Evolutionary conservation across 2,797 vertebrate species (phyloP).

Genomic region (Urosaurus nigricauda): DNA sequence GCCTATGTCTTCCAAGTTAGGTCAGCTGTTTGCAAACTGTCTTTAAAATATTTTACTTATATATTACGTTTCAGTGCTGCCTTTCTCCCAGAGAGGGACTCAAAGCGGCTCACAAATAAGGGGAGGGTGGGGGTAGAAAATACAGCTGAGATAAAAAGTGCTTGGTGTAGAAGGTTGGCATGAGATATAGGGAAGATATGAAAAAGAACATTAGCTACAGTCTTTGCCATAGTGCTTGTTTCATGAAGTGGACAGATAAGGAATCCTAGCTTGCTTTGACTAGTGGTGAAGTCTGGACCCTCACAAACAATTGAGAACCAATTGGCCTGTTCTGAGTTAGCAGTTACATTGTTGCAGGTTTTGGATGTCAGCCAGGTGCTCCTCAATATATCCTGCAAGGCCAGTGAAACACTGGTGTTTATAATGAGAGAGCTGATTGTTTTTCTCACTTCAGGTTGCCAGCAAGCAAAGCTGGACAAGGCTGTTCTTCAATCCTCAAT

Average conservation of each 20-base stretch:
- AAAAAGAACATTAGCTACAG: constrained; percentile 70
- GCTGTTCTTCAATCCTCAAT: constrained; percentile 44
- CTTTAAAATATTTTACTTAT: too few species aligned
- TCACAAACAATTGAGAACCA: constrained; percentile 41
- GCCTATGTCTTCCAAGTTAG: neutral
- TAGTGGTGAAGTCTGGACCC: constrained; percentile 52
- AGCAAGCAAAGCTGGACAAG: constrained; percentile 15
- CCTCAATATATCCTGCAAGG: constrained; percentile 50
- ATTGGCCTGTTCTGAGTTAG: constrained; percentile 52
- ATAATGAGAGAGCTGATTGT: constrained; percentile 51
- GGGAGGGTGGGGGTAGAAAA: too few species aligned
- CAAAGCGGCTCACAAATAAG: too few species aligned
- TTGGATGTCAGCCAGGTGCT: constrained; percentile 54
- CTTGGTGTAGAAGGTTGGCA: constrained; percentile 74
- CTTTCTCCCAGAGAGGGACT: too few species aligned
- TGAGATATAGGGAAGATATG: constrained; percentile 59
- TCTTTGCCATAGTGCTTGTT: constrained; percentile 69
- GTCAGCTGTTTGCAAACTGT: neutral
- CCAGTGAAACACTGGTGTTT: neutral
- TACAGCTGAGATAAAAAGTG: too few species aligned
- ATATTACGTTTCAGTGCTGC: too few species aligned
- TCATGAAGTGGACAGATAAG: constrained; percentile 58
- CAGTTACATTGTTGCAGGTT: constrained; percentile 42
- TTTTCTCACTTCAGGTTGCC: constrained; percentile 47
- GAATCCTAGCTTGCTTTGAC: constrained; percentile 50